Percentiles rank a stretch among this genome's conserved stretches.
phyloP scores from a whole-genome alignment of 2,797 vertebrate species.

The Melopsittacus undulatus region DNA sequence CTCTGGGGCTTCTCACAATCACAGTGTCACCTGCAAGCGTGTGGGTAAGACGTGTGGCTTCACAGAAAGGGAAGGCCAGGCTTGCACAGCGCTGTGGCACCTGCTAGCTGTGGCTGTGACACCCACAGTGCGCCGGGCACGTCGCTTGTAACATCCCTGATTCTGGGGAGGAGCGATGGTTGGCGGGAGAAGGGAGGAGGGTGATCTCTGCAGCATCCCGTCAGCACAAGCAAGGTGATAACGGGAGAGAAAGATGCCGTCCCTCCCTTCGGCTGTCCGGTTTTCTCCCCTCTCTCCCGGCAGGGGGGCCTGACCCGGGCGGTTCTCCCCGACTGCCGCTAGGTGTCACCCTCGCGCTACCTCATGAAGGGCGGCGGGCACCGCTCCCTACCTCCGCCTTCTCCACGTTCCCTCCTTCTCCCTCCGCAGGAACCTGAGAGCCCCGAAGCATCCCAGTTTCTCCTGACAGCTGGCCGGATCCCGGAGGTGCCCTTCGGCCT shows the following conservation, averaged over 20 bases:
- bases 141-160: not conserved
- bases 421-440: constrained; percentile 79
- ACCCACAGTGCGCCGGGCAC: not conserved
- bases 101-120: not conserved
- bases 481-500: constrained; percentile 81
- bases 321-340: not conserved
- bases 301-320: not conserved
- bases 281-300: not conserved
- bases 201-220: not conserved
- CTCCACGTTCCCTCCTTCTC: fast-evolving
- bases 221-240: too few relatives aligned
- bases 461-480: constrained; percentile 66
- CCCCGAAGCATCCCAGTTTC: constrained; percentile 75
- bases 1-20: not conserved
- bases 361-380: not conserved
- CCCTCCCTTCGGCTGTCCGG: not conserved
- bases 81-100: not conserved
- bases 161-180: not conserved
- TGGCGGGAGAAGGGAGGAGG: not conserved
- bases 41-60: not conserved
- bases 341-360: not conserved
- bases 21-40: not conserved
- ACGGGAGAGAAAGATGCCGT: not conserved
- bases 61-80: not conserved
- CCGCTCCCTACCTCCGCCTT: not conserved